Evolutionary conservation across 1,140 invertebrate species (phyloP).

Genomic region (Scaptomyza montana): DNA sequence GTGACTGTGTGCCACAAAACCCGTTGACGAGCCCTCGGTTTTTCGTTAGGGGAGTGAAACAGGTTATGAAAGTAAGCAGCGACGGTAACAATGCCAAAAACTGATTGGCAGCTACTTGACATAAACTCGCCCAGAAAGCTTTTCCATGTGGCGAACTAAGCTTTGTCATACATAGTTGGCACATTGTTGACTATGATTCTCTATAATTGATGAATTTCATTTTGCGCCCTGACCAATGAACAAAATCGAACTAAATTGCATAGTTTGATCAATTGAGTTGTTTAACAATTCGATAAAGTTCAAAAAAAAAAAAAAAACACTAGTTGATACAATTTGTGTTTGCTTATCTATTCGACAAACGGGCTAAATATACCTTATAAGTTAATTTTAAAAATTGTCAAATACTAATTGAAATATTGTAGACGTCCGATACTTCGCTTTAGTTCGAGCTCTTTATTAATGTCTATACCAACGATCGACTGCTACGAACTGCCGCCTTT

Average conservation of each 20-base stretch:
- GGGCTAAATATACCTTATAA: no score
- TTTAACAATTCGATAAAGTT: conserved; percentile 10
- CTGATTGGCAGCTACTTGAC: conserved; percentile 77
- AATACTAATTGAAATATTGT: no score
- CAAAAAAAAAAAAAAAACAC: background rate
- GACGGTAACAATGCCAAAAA: conserved; percentile 65
- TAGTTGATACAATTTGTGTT: background rate
- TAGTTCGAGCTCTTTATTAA: no score
- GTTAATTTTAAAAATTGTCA: background rate
- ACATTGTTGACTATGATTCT: conserved; percentile 54
- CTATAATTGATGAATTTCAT: conserved; percentile 66
- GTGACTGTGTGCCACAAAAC: conserved; percentile 74
- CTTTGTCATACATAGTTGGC: conserved; percentile 17
- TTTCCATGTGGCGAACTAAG: conserved; percentile 35
- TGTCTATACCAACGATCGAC: no score
- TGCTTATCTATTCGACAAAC: background rate
- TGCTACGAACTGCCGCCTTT: no score
- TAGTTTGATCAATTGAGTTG: conserved; percentile 26
- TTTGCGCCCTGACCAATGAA: conserved; percentile 35
- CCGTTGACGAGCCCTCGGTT: conserved; percentile 52
- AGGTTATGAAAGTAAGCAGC: conserved; percentile 43
- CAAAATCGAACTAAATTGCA: conserved; percentile 24
- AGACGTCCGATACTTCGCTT: no score
- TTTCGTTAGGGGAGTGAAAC: background rate
- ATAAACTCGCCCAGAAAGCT: conserved; percentile 37